A percentile compares a stretch with the other conserved stretches of the same genome.
phyloP scores from a whole-genome alignment of 2,797 vertebrate species.

The Rhyacichthys aspro region DNA sequence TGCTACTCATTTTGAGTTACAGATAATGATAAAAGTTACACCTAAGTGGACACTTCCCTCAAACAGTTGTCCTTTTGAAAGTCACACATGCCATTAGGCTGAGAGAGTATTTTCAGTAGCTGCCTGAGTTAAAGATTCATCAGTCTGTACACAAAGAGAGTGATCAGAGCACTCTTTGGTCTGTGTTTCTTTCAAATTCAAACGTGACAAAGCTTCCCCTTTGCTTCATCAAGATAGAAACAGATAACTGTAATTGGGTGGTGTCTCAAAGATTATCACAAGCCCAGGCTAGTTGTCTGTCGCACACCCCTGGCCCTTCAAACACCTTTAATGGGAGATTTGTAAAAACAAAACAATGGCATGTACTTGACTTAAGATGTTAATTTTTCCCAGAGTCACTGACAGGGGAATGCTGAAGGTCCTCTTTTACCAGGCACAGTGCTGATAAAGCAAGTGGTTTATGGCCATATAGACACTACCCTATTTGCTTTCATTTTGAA shows the following conservation, averaged over 20 bases:
- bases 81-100: slow-evolving; percentile 27
- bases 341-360: not conserved
- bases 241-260: slow-evolving; percentile 49
- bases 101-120: slow-evolving; percentile 39
- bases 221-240: slow-evolving; percentile 12
- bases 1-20: not conserved
- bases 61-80: slow-evolving; percentile 18
- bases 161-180: slow-evolving; percentile 1
- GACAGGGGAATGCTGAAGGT: slow-evolving; percentile 48
- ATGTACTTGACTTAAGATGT: slow-evolving; percentile 1
- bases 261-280: slow-evolving; percentile 48
- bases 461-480: not conserved
- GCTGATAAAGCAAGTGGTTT: slow-evolving; percentile 58
- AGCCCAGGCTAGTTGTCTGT: slow-evolving; percentile 56
- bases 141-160: slow-evolving; percentile 57
- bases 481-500: not conserved
- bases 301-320: not conserved
- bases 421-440: slow-evolving; percentile 18
- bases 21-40: not conserved
- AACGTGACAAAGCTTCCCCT: slow-evolving; percentile 1
- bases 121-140: slow-evolving; percentile 69
- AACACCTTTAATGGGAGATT: not conserved
- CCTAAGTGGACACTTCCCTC: not conserved
- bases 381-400: slow-evolving; percentile 24
- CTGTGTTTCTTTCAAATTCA: no score